These are phyloP conservation scores for Odobenus rosmarus DNA, from an alignment of 2,113 vertebrate species.

Conservation along the genomic window DNA sequence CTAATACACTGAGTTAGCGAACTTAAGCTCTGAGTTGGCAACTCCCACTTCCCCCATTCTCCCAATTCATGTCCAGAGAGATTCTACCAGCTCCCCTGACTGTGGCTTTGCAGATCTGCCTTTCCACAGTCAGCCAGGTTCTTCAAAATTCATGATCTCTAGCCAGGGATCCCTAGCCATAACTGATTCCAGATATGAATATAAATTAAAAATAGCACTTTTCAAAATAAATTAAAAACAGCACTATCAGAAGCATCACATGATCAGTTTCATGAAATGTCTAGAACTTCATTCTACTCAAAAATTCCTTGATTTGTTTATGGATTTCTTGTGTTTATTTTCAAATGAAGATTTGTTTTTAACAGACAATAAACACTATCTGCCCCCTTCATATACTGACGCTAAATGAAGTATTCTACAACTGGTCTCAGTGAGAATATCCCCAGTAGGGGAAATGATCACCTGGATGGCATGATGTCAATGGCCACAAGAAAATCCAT, in stretches of 20 bases:
- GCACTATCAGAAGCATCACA: background rate
- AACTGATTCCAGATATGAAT: background rate
- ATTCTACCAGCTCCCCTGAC: background rate
- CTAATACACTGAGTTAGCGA: background rate
- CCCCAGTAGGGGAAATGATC: background rate
- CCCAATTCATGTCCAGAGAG: background rate
- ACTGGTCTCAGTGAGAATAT: background rate
- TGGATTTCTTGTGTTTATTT: background rate
- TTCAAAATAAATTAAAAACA: conserved; percentile 11
- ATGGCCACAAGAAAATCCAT: background rate
- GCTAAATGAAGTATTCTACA: background rate
- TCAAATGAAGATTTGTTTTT: background rate
- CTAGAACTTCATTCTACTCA: background rate
- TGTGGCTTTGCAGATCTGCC: background rate
- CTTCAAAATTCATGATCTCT: background rate
- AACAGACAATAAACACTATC: background rate
- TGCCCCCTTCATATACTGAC: background rate
- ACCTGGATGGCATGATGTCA: background rate
- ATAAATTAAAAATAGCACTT: background rate
- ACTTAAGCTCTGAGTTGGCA: background rate
- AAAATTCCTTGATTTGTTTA: background rate
- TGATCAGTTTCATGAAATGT: background rate
- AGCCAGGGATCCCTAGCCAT: background rate
- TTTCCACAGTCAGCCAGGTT: background rate
- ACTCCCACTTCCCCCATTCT: background rate